phyloP scores from a whole-genome alignment of 2,797 vertebrate genomes.

The Bradypodion pumilum region DNA sequence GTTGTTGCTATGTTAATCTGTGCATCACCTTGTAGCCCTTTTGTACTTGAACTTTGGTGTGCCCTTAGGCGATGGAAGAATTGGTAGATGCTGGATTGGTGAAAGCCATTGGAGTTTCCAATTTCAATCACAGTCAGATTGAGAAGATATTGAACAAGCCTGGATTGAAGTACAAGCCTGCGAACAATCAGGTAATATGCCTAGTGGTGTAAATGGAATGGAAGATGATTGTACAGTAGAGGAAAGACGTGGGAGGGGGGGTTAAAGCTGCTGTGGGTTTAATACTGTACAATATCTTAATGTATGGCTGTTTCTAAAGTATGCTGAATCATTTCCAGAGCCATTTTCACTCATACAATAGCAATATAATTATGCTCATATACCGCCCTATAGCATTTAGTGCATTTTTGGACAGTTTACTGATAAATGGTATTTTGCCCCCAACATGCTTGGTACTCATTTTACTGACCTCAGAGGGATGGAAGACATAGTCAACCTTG shows the following conservation, averaged over 20 bases:
- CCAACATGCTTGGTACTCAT: too few relatives aligned
- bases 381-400: too few relatives aligned
- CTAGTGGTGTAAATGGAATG: neutral
- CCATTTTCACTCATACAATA: too few relatives aligned
- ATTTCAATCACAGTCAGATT: conserved; percentile 90
- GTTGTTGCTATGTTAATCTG: neutral
- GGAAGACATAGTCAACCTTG: too few relatives aligned
- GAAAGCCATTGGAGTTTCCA: conserved; percentile 92
- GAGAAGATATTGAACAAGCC: conserved; percentile 91
- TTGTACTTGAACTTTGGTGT: neutral
- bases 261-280: neutral
- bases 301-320: neutral
- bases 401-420: too few relatives aligned
- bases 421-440: too few relatives aligned
- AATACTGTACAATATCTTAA: neutral
- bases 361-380: too few relatives aligned
- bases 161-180: conserved; percentile 90
- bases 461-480: too few relatives aligned
- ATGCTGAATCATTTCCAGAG: too few relatives aligned
- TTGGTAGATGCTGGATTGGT: conserved; percentile 89
- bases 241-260: neutral
- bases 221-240: neutral
- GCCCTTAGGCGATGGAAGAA: conserved; percentile 87
- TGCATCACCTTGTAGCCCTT: neutral
- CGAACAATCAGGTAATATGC: conserved; percentile 87